Conservation (phyloP, 2,888 invertebrate genomes). For the Drosophila ustulata region DNA sequence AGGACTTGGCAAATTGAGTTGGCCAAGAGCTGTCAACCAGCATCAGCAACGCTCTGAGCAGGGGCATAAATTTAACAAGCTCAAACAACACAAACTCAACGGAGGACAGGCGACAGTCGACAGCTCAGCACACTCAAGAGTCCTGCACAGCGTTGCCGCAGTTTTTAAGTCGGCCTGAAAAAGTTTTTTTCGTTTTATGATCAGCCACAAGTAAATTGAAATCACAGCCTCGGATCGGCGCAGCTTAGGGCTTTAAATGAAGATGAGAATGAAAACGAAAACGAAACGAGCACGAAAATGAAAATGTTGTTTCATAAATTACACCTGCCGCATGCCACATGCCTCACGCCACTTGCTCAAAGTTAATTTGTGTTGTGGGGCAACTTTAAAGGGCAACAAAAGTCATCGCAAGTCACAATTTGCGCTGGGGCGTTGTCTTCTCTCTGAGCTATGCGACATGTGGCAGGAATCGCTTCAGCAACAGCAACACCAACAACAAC, state of each 20-base stretch:
- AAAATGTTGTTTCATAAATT: slow-evolving; percentile 68
- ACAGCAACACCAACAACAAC: slow-evolving; percentile 2
- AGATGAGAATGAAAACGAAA: slow-evolving; percentile 42
- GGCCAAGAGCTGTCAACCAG: slow-evolving; percentile 47
- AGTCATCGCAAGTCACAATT: slow-evolving; percentile 28
- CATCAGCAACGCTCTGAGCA: slow-evolving; percentile 43
- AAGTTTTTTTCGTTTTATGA: slow-evolving; percentile 53
- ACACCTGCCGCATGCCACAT: slow-evolving; percentile 54
- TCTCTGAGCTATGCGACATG: slow-evolving; percentile 53
- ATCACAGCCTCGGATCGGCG: slow-evolving; percentile 48
- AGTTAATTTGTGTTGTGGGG: slow-evolving; percentile 60
- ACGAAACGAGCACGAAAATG: slow-evolving; percentile 19
- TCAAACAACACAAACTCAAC: slow-evolving; percentile 41
- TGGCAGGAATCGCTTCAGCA: slow-evolving; percentile 56
- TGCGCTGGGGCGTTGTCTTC: slow-evolving; percentile 31
- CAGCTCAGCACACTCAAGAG: background rate
- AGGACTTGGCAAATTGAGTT: slow-evolving; percentile 48
- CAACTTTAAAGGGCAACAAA: slow-evolving; percentile 55
- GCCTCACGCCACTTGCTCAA: slow-evolving; percentile 36
- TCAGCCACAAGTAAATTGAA: slow-evolving; percentile 70
- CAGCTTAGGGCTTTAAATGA: slow-evolving; percentile 46
- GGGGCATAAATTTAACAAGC: slow-evolving; percentile 68
- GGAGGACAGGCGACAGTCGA: slow-evolving; percentile 25
- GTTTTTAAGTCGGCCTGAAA: slow-evolving; percentile 16
- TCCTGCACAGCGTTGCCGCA: background rate